Evolutionary conservation across 2,888 invertebrate genomes (phyloP).

Genomic region (Perithous albicinctus): DNA sequence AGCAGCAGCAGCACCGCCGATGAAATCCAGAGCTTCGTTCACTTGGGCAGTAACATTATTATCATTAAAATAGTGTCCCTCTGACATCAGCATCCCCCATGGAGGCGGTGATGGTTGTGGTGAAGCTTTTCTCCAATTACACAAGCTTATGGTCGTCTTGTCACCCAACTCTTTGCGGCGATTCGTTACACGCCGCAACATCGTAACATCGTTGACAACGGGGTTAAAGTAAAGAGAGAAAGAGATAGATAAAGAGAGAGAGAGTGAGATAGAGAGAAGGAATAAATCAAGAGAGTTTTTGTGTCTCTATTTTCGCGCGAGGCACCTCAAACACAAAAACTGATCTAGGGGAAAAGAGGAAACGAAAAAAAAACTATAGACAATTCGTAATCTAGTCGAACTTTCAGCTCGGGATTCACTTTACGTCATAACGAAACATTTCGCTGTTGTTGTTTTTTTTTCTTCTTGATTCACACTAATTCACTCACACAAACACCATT

Average conservation of each 20-base stretch:
- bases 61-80: neutral
- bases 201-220: slow-evolving; percentile 69
- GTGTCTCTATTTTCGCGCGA: neutral
- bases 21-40: too few species aligned
- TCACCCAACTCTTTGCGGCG: slow-evolving; percentile 65
- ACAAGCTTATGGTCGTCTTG: slow-evolving; percentile 19
- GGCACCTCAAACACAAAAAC: too few species aligned
- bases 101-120: slow-evolving; percentile 4
- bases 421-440: slow-evolving; percentile 2
- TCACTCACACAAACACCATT: slow-evolving; percentile 26
- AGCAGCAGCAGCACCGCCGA: too few species aligned
- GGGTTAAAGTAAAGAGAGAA: slow-evolving; percentile 20
- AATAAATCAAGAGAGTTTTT: too few species aligned
- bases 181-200: slow-evolving; percentile 68
- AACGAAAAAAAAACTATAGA: neutral
- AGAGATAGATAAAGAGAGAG: neutral
- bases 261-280: too few species aligned
- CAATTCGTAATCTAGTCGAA: too few species aligned
- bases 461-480: neutral
- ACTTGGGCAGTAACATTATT: slow-evolving; percentile 6
- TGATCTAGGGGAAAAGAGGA: neutral
- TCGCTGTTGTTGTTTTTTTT: neutral
- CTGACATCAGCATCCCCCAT: slow-evolving; percentile 58
- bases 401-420: slow-evolving; percentile 18
- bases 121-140: slow-evolving; percentile 21